These are phyloP conservation scores for Scolopax bukidnonensis DNA, from an alignment of 2,797 vertebrate species.

Conservation along the genomic window DNA sequence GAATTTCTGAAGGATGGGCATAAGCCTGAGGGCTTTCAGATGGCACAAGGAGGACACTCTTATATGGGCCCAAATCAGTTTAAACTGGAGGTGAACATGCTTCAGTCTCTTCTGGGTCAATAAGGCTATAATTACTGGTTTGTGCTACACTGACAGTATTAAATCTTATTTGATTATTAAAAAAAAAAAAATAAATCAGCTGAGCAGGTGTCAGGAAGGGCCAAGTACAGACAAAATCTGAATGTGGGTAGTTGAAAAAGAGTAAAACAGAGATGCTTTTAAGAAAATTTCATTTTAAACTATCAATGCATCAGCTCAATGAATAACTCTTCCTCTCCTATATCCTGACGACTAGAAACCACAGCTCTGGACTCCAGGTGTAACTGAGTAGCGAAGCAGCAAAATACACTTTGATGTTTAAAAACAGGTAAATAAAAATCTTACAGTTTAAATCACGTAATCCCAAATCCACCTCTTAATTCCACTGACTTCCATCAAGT, in stretches of 20 bases:
- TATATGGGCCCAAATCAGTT: neutral
- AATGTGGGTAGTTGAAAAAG: neutral
- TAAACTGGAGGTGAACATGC: neutral
- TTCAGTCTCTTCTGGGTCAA: neutral
- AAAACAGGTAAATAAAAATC: neutral
- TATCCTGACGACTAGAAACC: neutral
- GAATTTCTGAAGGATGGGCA: neutral
- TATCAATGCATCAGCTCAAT: neutral
- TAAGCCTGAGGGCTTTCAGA: neutral
- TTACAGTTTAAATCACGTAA: neutral
- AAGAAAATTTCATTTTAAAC: neutral
- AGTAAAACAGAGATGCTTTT: neutral
- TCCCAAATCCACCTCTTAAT: neutral
- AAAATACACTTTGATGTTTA: neutral
- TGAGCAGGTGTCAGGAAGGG: neutral
- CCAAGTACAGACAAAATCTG: neutral
- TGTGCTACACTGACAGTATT: neutral
- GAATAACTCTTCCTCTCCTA: neutral
- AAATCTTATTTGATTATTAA: neutral
- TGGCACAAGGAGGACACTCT: neutral
- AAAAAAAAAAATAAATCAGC: neutral
- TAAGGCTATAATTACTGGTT: neutral
- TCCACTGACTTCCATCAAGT: neutral
- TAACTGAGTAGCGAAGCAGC: neutral
- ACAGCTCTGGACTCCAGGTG: neutral